A percentile compares a stretch with the other conserved stretches of the same genome.
These are phyloP conservation scores for Rhadina sibilatrix DNA, from an alignment of 2,113 vertebrate species.

Conservation along the genomic window DNA sequence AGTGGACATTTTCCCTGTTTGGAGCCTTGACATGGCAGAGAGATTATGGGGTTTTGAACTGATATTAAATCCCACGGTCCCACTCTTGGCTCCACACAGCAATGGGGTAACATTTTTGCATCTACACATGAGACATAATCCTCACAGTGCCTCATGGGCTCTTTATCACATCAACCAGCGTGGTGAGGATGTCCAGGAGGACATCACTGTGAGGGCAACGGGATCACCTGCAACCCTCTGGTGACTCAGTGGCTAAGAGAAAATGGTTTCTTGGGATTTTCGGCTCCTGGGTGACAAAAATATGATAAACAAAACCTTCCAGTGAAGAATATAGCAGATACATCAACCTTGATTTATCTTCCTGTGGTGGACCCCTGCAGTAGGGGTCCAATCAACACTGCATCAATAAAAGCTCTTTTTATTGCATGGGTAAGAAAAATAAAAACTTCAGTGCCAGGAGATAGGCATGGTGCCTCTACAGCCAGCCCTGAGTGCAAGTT, in stretches of 20 bases:
- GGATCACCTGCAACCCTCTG: background rate
- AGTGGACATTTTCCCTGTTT: background rate
- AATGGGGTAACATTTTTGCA: background rate
- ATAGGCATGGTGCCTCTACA: fast-evolving
- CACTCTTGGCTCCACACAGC: background rate
- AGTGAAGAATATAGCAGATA: background rate
- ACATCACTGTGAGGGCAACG: background rate
- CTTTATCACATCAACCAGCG: background rate
- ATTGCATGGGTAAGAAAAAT: background rate
- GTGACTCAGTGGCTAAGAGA: background rate
- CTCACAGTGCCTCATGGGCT: fast-evolving
- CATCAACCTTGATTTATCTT: background rate
- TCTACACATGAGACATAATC: background rate
- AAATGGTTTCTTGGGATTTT: background rate
- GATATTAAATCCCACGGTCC: background rate
- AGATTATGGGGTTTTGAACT: background rate
- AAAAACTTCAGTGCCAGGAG: background rate
- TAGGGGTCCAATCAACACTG: background rate
- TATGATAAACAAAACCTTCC: background rate
- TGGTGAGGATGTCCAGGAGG: background rate
- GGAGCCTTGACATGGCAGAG: background rate
- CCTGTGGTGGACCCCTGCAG: background rate
- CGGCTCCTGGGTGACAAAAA: background rate
- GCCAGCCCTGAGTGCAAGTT: background rate
- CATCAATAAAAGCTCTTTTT: background rate